These are phyloP conservation scores for Esox niger DNA, from an alignment of 2,113 vertebrate species.

Conservation along the genomic window DNA sequence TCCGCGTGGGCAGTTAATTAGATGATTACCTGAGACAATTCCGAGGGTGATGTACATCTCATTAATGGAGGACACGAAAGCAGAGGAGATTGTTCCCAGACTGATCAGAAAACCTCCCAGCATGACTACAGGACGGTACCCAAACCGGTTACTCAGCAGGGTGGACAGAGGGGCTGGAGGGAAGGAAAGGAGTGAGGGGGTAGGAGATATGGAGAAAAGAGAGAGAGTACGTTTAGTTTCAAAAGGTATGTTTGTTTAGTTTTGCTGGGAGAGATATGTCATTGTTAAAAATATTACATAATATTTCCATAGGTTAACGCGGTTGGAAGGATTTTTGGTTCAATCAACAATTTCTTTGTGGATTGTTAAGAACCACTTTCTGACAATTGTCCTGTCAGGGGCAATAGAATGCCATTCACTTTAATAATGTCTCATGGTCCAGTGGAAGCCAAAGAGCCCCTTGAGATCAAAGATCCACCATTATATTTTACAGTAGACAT, in stretches of 20 bases:
- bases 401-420: no score
- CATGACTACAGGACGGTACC: conserved; percentile 88
- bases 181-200: background rate
- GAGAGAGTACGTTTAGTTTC: background rate
- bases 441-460: no score
- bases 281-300: no score
- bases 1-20: background rate
- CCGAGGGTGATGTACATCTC: conserved; percentile 91
- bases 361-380: no score
- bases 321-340: no score
- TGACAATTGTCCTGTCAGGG: no score
- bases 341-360: no score
- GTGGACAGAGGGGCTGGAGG: conserved; percentile 85
- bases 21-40: conserved; percentile 77
- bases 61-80: conserved; percentile 79
- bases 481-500: no score
- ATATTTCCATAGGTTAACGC: no score
- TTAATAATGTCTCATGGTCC: no score
- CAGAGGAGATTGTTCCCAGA: conserved; percentile 78
- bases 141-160: conserved; percentile 83
- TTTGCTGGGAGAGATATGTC: no score
- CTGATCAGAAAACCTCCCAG: conserved; percentile 85
- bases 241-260: accelerated
- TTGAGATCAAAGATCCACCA: no score
- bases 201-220: background rate